Evolutionary conservation across 1,140 invertebrate species (phyloP).

Genomic region (Nephila pilipes): DNA sequence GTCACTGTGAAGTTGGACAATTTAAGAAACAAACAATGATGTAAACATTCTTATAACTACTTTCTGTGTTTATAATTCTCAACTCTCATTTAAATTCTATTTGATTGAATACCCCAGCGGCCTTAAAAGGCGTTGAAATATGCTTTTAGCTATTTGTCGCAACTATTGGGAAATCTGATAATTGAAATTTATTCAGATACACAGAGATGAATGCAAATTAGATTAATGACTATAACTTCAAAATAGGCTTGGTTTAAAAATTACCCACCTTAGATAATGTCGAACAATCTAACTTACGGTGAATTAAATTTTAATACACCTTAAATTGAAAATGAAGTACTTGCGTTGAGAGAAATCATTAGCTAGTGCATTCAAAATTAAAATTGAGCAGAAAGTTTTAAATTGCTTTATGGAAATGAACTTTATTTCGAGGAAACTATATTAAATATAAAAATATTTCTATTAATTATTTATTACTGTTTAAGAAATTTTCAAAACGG

Average conservation of each 20-base stretch:
- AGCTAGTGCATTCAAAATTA: neutral
- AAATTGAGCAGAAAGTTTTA: neutral
- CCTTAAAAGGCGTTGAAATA: conserved; percentile 1
- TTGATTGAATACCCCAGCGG: neutral
- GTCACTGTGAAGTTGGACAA: neutral
- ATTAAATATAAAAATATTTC: too few species aligned
- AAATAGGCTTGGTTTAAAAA: neutral
- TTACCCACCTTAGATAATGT: neutral
- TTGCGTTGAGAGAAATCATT: neutral
- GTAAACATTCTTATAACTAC: neutral
- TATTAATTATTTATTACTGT: too few species aligned
- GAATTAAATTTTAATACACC: conserved; percentile 13
- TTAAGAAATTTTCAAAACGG: too few species aligned
- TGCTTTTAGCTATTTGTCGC: neutral
- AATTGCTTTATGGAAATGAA: too few species aligned
- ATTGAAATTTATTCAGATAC: conserved; percentile 27
- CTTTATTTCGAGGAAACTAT: too few species aligned
- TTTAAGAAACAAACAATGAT: neutral
- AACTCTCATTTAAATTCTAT: conserved; percentile 8
- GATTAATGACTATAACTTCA: neutral
- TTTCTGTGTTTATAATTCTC: neutral
- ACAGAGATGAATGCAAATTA: conserved; percentile 26
- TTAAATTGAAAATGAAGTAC: neutral
- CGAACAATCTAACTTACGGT: neutral
- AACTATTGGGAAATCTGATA: conserved; percentile 19